Base-by-base conservation (phyloP, 1,140 invertebrate genomes). In the Eubasilissa regina region DNA sequence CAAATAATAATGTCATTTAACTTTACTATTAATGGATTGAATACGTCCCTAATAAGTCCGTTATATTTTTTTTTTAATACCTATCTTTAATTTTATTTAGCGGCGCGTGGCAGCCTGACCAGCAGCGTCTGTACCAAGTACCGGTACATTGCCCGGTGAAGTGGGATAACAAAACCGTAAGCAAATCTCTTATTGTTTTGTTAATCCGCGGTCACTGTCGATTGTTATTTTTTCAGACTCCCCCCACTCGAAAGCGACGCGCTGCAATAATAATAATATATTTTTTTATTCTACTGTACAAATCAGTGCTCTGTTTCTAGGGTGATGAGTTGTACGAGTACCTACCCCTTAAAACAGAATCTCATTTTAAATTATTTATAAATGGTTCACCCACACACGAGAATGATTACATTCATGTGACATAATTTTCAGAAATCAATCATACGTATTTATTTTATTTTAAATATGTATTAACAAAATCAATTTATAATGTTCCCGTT, bases 181-280 rank as follows among this genome's bases (percentile, higher is more conserved):
- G 19, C 8, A 25, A 12, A 25, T 62, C 25, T 62, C 35, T 58
- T 58, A 58, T 21, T 62, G 60, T 43, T 62, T 62, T 43, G 60
- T 62, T 35, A 62, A 62, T 62, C 60, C 60, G 25, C 13, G 60
- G 60, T 62, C 60, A 25, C 35, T 43, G 35, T 62, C 60, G 25
- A 43, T 62, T 62, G 60, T 62, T 62, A 43, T 62, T 62, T n/a
- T 62, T 19, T 25, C 11, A 35, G 55, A 7, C 4, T 62, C 25
- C 35, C n/a, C 60, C 60, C 60, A 62, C 60, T 62, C 13, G 60
- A 62, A 62, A 43, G 8, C 19, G 35, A 62, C 9, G 13, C 60
- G 19, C 13, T 62, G n/a, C 60, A 62, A 62, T 62, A 25, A 62
- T 10, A 62, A 62, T 62, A 62, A 62, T 12, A 19, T 25, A 62